Evolutionary conservation across 2,113 vertebrate species (phyloP).

Genomic region (Thunnus maccoyii): DNA sequence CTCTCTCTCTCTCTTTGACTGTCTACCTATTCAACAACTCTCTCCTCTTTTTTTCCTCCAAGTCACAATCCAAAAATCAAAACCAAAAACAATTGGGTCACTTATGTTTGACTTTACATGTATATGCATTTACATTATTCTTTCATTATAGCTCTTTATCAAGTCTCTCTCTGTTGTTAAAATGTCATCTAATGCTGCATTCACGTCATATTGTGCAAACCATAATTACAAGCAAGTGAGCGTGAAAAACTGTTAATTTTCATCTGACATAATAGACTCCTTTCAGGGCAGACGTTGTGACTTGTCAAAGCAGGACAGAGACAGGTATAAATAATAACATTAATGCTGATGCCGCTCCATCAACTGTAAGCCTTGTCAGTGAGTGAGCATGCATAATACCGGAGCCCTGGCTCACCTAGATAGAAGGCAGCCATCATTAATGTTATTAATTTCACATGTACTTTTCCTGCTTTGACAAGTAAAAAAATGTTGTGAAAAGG

Average conservation of each 20-base stretch:
- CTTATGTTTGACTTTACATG: slow-evolving; percentile 12
- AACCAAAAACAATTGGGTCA: slow-evolving; percentile 1
- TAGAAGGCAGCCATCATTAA: too few species aligned
- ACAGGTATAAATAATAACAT: too few species aligned
- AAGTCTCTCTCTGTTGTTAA: neutral
- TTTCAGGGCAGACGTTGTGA: too few species aligned
- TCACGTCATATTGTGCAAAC: neutral
- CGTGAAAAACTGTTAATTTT: neutral
- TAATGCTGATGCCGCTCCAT: too few species aligned
- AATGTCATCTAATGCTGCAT: neutral
- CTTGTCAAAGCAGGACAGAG: too few species aligned
- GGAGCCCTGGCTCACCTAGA: too few species aligned
- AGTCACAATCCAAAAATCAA: slow-evolving; percentile 8
- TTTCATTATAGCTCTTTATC: slow-evolving; percentile 3
- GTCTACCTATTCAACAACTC: slow-evolving; percentile 1
- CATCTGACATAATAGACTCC: neutral
- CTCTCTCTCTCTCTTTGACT: neutral
- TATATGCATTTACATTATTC: slow-evolving; percentile 9
- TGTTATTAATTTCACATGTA: too few species aligned
- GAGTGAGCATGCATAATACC: too few species aligned
- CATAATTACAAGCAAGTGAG: neutral
- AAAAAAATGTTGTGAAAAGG: too few species aligned
- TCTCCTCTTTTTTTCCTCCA: slow-evolving; percentile 4
- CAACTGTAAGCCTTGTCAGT: too few species aligned
- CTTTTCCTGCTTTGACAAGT: too few species aligned